Evolutionary conservation across 2,113 vertebrate genomes (phyloP).

Genomic region (Python bivittatus): DNA sequence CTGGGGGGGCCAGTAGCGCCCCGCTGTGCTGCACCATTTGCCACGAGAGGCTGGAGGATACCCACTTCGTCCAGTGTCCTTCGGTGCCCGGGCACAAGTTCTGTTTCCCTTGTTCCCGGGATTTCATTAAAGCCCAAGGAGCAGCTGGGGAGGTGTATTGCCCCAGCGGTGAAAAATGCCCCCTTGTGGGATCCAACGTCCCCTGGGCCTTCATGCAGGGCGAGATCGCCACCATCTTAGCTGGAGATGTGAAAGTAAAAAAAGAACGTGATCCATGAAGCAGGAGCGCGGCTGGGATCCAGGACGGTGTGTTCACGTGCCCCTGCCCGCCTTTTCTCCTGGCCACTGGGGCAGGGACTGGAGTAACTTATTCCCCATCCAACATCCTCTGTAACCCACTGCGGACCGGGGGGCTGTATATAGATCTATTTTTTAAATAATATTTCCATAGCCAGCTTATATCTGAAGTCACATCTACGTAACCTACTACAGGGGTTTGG

Average conservation of each 20-base stretch:
- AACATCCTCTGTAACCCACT: slow-evolving; percentile 8
- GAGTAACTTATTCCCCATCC: slow-evolving; percentile 21
- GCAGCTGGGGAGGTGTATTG: slow-evolving; percentile 85
- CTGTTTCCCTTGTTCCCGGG: slow-evolving; percentile 88
- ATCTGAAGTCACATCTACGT: slow-evolving; percentile 30
- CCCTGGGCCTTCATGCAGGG: slow-evolving; percentile 95
- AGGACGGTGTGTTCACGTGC: background rate
- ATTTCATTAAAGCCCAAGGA: slow-evolving; percentile 85
- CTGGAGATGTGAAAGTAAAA: slow-evolving; percentile 87
- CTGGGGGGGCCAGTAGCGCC: slow-evolving; percentile 67
- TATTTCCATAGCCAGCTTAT: slow-evolving; percentile 45
- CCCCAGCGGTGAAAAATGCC: slow-evolving; percentile 87
- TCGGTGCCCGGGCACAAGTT: slow-evolving; percentile 86
- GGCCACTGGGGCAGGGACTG: background rate
- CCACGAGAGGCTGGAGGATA: slow-evolving; percentile 84
- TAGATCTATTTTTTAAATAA: slow-evolving; percentile 47
- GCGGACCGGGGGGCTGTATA: slow-evolving; percentile 24
- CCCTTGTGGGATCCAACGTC: slow-evolving; percentile 84
- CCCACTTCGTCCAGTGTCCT: slow-evolving; percentile 88
- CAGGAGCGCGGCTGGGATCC: background rate
- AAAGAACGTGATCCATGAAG: slow-evolving; percentile 82
- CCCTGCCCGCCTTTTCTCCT: background rate
- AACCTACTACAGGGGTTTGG: background rate
- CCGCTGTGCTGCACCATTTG: slow-evolving; percentile 88
- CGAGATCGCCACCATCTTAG: slow-evolving; percentile 88